Percentiles rank a stretch among this genome's conserved stretches.
Conservation (phyloP, 2,797 vertebrate genomes). For the Nyctalus aviator region DNA sequence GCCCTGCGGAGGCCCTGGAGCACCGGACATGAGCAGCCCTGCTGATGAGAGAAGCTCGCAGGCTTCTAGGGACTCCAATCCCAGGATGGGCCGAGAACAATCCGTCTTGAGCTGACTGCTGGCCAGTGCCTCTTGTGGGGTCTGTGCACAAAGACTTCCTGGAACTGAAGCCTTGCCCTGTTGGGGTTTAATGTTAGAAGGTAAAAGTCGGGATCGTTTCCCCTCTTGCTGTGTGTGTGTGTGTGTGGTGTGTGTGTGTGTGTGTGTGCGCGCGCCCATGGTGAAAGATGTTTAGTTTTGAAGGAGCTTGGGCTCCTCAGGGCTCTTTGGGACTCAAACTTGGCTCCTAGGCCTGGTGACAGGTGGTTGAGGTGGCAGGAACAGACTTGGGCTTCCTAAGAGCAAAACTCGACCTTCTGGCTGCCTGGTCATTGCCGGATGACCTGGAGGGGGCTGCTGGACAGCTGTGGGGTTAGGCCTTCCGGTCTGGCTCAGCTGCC, state of each 20-base stretch:
- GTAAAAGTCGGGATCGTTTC: background rate
- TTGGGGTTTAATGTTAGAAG: background rate
- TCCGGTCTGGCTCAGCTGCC: too few relatives aligned
- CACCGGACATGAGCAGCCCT: background rate
- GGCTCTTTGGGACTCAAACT: background rate
- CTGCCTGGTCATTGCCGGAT: background rate
- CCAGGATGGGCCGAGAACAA: background rate
- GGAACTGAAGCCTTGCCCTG: background rate
- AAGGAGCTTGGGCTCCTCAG: background rate
- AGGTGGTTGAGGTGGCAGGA: background rate
- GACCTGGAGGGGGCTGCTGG: background rate
- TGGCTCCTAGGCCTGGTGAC: background rate
- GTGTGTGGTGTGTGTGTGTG: too few relatives aligned
- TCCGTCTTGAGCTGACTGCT: background rate
- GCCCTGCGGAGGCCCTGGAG: background rate
- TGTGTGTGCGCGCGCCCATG: accelerated
- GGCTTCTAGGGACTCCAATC: background rate
- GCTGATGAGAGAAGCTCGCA: background rate
- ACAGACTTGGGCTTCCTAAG: background rate
- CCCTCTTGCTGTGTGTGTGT: background rate
- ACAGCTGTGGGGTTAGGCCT: background rate
- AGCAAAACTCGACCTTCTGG: background rate
- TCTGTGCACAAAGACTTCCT: background rate
- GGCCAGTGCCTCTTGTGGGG: background rate
- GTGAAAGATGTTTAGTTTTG: background rate